Evolutionary conservation across 2,797 vertebrate species (phyloP), one percentile per base, ranked within the genome.

Genomic region (Pampus argenteus): DNA sequence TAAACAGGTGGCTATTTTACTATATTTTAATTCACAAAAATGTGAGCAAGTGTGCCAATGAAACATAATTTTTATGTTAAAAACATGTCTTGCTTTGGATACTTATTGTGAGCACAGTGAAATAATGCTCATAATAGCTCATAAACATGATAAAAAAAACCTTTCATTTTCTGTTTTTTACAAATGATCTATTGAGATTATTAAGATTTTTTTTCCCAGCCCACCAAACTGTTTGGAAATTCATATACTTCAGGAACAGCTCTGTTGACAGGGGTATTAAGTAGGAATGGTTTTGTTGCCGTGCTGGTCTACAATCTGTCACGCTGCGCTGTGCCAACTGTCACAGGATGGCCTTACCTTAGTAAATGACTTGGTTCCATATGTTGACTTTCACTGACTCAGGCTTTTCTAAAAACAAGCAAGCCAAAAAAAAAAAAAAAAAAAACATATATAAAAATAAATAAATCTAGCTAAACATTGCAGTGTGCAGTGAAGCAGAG

Each of bases 331-430:
- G 52, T 69, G 87, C 85, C 89, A 91, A 89, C 86, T 85, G 82
- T 85, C 82, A 66, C 80, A 82, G 66, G 82, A 86, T 81, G 78
- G 84, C 64, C 72, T 79, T 58, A 83, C 79, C 88, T 88, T 58
- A 67, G 73, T 75, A 79, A 84, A 90, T 79, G 75, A 88, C 83
- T 81, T 47, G 59, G 47, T 77, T 87, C 89, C 86, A 85, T 91
- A 90, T 91, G 87, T 71, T 76, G 23, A 50, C 78, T 82, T 79
- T 86, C 29, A 86, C 77, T 86, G 70, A 86, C 81, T 75, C 78
- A 80, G 76, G 73, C 76, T 71, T 85, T 78, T 83, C 13, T 71
- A 4, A 54, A 69, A 65, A 71, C 23, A 71, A 45, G 31, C 34
- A 50, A 63, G 40, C 51, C 55, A 76, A 50, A 81, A 71, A 26